Percentiles rank a stretch among this genome's conserved stretches.
phyloP scores from a whole-genome alignment of 2,888 invertebrate genomes.

The Xanthorhoe designata region DNA sequence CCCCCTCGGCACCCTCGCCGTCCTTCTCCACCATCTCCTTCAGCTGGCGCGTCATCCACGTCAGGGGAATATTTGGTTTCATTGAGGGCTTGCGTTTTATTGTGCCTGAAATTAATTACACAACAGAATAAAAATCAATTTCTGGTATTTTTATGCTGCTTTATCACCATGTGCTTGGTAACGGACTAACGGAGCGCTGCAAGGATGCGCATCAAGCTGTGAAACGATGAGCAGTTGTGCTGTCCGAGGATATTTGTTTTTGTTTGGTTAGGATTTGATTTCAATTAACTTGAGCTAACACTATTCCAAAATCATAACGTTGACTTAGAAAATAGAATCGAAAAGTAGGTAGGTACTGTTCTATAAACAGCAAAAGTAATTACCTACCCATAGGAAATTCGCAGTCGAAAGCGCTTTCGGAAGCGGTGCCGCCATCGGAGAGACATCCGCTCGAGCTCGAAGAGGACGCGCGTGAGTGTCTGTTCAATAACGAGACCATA shows the following conservation, averaged over 20 bases:
- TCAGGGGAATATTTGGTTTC: slow-evolving; percentile 95
- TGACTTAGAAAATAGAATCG: neutral
- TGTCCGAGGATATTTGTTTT: too few relatives aligned
- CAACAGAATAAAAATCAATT: neutral
- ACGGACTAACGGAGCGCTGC: too few relatives aligned
- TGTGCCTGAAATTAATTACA: slow-evolving; percentile 84
- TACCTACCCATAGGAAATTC: slow-evolving; percentile 90
- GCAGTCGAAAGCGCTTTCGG: slow-evolving; percentile 90
- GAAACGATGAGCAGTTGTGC: too few relatives aligned
- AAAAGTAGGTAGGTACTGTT: too few relatives aligned
- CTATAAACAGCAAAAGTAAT: neutral
- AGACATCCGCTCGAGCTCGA: slow-evolving; percentile 95
- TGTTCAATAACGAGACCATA: slow-evolving; percentile 42
- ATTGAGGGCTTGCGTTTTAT: slow-evolving; percentile 97
- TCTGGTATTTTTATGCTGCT: neutral
- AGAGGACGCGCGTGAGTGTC: slow-evolving; percentile 92
- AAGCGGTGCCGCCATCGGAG: slow-evolving; percentile 90
- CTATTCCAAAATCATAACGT: too few relatives aligned
- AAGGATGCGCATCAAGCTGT: too few relatives aligned
- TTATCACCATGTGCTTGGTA: too few relatives aligned
- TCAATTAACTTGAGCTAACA: too few relatives aligned
- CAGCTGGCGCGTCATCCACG: slow-evolving; percentile 95
- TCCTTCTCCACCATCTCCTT: slow-evolving; percentile 94
- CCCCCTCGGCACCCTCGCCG: slow-evolving; percentile 62
- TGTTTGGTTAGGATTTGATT: too few relatives aligned